A percentile compares a stretch with the other conserved stretches of the same genome.
These are phyloP conservation scores for Cynaeus angustus DNA, from an alignment of 2,888 invertebrate species.

Conservation along the genomic window DNA sequence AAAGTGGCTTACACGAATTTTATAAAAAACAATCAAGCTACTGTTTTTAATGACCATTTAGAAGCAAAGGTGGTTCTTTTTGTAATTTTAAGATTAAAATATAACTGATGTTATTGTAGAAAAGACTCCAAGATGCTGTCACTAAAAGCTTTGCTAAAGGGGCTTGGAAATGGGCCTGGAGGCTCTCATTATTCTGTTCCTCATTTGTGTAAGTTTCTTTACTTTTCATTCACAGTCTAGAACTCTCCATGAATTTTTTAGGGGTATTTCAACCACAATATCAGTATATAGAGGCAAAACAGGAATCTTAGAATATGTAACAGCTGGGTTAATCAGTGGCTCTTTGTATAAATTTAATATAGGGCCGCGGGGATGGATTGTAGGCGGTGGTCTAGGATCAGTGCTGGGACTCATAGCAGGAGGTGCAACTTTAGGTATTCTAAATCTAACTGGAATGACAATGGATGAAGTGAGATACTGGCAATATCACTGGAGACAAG, in stretches of 20 bases:
- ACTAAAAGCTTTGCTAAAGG: conserved; percentile 82
- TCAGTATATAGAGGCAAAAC: conserved; percentile 81
- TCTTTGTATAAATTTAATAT: conserved; percentile 79
- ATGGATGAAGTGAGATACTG: conserved; percentile 80
- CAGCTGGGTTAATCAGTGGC: conserved; percentile 80
- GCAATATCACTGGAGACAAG: conserved; percentile 73
- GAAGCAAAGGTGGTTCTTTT: conserved; percentile 78
- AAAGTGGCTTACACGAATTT: conserved; percentile 78
- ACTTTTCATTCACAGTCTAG: conserved; percentile 1
- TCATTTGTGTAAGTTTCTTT: conserved; percentile 78
- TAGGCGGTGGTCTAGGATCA: conserved; percentile 80
- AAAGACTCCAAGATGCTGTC: conserved; percentile 81
- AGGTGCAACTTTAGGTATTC: conserved; percentile 72
- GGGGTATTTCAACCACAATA: conserved; percentile 77
- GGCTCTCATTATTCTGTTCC: conserved; percentile 79
- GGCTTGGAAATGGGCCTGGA: conserved; percentile 81
- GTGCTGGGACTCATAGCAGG: conserved; percentile 78
- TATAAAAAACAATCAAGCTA: conserved; percentile 84
- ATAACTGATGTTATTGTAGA: conserved; percentile 72
- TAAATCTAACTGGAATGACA: conserved; percentile 76
- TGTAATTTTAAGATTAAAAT: conserved; percentile 37
- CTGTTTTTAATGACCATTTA: conserved; percentile 77
- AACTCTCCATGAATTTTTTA: conserved; percentile 68
- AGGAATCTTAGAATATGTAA: conserved; percentile 79
- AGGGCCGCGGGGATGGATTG: conserved; percentile 80